A percentile compares a stretch with the other conserved stretches of the same genome.
Conservation (phyloP, 2,888 invertebrate species). For the Drosophila eohydei region DNA sequence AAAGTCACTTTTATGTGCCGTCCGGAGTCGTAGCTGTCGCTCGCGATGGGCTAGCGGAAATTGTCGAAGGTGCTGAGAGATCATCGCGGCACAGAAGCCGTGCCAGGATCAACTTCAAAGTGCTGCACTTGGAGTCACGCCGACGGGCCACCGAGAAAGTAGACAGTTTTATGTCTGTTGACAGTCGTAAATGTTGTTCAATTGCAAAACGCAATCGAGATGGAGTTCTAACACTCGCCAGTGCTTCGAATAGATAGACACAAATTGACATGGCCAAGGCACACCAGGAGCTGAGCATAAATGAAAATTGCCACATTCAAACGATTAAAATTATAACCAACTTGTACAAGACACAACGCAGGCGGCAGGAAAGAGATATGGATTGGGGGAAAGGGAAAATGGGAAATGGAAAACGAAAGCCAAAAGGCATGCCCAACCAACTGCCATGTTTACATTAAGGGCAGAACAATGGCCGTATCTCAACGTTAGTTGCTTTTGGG, state of each 20-base stretch:
- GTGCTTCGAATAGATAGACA: slow-evolving; percentile 2
- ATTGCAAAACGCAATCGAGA: slow-evolving; percentile 58
- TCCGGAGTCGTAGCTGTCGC: slow-evolving; percentile 75
- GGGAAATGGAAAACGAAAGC: slow-evolving; percentile 32
- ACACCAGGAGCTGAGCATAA: slow-evolving; percentile 13
- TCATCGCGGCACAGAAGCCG: slow-evolving; percentile 55
- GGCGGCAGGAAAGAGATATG: neutral
- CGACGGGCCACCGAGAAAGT: slow-evolving; percentile 39
- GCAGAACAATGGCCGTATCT: slow-evolving; percentile 76
- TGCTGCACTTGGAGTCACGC: slow-evolving; percentile 44
- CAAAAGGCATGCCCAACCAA: slow-evolving; percentile 54
- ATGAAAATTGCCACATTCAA: slow-evolving; percentile 60
- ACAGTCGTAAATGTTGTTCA: slow-evolving; percentile 83
- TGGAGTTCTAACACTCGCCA: slow-evolving; percentile 10
- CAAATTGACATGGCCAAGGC: slow-evolving; percentile 9
- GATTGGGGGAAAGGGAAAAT: slow-evolving; percentile 13
- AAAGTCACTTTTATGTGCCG: slow-evolving; percentile 78
- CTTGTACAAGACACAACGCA: slow-evolving; percentile 5
- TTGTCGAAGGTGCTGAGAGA: slow-evolving; percentile 68
- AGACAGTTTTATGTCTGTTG: slow-evolving; percentile 83
- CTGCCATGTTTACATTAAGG: slow-evolving; percentile 72
- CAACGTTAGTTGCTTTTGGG: slow-evolving; percentile 41
- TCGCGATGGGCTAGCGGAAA: slow-evolving; percentile 68
- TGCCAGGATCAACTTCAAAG: slow-evolving; percentile 72
- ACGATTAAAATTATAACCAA: slow-evolving; percentile 75